Percentiles rank a stretch among this genome's conserved stretches.
Conservation (phyloP, 2,888 invertebrate species). For the Tenthredo notha region DNA sequence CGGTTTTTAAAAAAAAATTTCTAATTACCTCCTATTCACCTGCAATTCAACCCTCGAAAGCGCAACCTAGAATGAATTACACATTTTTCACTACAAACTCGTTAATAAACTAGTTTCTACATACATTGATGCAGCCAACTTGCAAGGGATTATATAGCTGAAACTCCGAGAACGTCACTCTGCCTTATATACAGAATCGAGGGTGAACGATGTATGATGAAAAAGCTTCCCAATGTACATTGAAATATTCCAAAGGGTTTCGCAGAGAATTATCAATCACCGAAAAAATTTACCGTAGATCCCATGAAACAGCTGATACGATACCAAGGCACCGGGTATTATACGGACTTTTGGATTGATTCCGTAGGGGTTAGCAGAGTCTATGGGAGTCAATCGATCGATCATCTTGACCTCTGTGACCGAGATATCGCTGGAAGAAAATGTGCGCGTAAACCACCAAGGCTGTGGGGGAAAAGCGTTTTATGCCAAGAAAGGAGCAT, state of each 20-base stretch:
- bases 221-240: not conserved
- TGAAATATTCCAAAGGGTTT: not conserved
- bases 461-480: constrained; percentile 25
- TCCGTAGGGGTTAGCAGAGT: constrained; percentile 9
- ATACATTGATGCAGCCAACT: not conserved
- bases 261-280: not conserved
- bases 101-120: not conserved
- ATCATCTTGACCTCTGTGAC: constrained; percentile 49
- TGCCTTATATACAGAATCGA: not conserved
- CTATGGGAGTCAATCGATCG: constrained; percentile 41
- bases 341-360: constrained; percentile 32
- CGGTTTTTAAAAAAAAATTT: not conserved
- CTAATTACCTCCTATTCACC: not conserved
- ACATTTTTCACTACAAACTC: not conserved
- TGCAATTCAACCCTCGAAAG: not conserved
- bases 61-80: not conserved
- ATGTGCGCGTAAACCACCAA: constrained; percentile 28
- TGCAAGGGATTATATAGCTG: not conserved
- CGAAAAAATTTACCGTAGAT: not conserved
- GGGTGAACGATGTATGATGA: not conserved
- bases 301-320: constrained; percentile 32
- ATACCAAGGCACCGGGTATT: constrained; percentile 2
- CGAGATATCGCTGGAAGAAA: constrained; percentile 44
- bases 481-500: constrained; percentile 43
- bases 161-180: not conserved